Evolutionary conservation across 2,797 vertebrate species (phyloP).

Genomic region (Alfaro cultratus): DNA sequence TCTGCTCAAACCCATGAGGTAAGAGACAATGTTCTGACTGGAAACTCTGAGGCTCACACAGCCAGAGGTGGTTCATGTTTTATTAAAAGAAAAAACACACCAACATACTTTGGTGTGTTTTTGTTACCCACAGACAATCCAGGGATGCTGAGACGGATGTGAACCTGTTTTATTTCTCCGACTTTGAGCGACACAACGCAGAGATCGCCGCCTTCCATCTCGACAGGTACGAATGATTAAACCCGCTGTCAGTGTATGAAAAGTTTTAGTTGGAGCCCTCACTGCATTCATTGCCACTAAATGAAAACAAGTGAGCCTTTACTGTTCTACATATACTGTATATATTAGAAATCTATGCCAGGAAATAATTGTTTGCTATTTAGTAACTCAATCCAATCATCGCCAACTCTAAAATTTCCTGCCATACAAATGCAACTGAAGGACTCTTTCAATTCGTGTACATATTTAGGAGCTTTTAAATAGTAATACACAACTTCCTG

Average conservation of each 20-base stretch:
- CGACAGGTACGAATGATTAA: conserved; percentile 79
- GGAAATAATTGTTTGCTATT: not conserved
- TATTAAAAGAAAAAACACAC: not conserved
- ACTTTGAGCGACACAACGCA: conserved; percentile 90
- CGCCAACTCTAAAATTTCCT: not conserved
- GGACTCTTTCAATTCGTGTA: not conserved
- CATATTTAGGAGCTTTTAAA: not conserved
- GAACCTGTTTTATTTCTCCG: conserved; percentile 92
- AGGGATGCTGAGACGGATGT: conserved; percentile 84
- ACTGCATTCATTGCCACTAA: not conserved
- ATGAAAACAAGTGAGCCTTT: not conserved
- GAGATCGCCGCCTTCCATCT: conserved; percentile 90
- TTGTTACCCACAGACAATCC: conserved; percentile 76
- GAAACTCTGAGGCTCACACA: not conserved
- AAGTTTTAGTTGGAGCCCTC: too few relatives aligned
- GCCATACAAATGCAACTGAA: not conserved
- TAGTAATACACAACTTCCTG: not conserved
- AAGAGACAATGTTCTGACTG: conserved; percentile 27
- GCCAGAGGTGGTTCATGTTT: not conserved
- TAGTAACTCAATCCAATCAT: not conserved
- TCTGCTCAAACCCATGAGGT: conserved; percentile 91
- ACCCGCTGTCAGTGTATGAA: not conserved
- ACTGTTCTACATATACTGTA: not conserved
- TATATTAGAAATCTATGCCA: not conserved
- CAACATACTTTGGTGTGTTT: not conserved